These are phyloP conservation scores for Monopterus albus DNA, from an alignment of 2,113 vertebrate species.

Conservation along the genomic window DNA sequence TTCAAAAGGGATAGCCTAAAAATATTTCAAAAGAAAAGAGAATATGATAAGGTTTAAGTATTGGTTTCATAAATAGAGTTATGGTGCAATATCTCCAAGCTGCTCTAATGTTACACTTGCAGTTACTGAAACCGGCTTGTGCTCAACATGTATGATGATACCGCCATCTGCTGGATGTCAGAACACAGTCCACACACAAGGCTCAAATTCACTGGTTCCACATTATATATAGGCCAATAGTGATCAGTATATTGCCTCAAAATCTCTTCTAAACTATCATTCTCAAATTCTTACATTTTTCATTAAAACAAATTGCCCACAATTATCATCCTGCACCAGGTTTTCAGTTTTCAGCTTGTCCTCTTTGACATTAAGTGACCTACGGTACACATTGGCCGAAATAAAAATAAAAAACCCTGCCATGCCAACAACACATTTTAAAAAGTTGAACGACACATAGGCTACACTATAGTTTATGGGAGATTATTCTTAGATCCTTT, in stretches of 20 bases:
- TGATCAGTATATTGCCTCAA: too few relatives aligned
- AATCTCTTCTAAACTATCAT: too few relatives aligned
- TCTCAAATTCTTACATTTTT: slow-evolving; percentile 57
- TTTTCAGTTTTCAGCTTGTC: slow-evolving; percentile 38
- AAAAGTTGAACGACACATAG: too few relatives aligned
- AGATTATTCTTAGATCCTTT: too few relatives aligned
- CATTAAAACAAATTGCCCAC: slow-evolving; percentile 67
- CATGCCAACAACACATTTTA: too few relatives aligned
- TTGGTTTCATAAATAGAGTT: background rate
- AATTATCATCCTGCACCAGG: slow-evolving; percentile 38
- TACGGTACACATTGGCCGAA: slow-evolving; percentile 21
- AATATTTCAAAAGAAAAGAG: background rate
- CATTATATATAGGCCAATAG: too few relatives aligned
- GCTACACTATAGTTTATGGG: too few relatives aligned
- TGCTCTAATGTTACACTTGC: background rate
- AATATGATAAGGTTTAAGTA: background rate
- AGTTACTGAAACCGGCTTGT: background rate
- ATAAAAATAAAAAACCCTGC: too few relatives aligned
- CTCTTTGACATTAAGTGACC: slow-evolving; percentile 54
- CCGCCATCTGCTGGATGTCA: slow-evolving; percentile 51
- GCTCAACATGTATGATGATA: background rate
- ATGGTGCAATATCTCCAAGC: background rate
- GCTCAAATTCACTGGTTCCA: background rate
- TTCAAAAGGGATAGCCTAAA: background rate
- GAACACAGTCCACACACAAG: background rate